A percentile compares a stretch with the other conserved stretches of the same genome.
Conservation (phyloP, 2,797 vertebrate genomes). For the Huso huso region DNA sequence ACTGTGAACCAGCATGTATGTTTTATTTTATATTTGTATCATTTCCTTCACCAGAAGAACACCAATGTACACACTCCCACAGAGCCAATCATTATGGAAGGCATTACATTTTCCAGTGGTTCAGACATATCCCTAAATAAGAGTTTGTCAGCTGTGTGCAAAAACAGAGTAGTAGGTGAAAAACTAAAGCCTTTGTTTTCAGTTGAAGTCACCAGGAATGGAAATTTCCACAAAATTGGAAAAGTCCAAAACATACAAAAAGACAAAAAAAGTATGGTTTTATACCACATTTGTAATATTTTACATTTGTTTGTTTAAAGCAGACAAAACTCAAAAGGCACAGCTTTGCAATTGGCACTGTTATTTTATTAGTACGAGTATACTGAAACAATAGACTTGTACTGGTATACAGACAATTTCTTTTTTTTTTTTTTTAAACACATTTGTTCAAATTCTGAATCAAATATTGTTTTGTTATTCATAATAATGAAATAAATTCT, state of each 20-base stretch:
- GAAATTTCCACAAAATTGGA: neutral
- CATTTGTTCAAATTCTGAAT: conserved; percentile 94
- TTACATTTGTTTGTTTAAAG: neutral
- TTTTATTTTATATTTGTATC: no score
- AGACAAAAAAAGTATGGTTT: neutral
- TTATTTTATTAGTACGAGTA: conserved; percentile 93
- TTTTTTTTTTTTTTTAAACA: conserved; percentile 66
- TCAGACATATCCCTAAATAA: no score
- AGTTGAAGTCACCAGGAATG: no score
- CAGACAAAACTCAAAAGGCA: conserved; percentile 29
- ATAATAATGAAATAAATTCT: conserved; percentile 93
- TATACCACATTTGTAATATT: neutral
- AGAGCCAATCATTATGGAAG: no score
- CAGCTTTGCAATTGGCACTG: conserved; percentile 76
- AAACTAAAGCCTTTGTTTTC: no score
- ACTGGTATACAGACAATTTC: conserved; percentile 90
- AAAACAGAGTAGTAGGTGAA: no score
- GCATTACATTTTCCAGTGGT: no score
- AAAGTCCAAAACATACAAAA: neutral
- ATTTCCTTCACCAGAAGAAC: no score
- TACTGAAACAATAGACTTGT: conserved; percentile 87
- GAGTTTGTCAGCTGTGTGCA: no score
- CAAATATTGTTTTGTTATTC: conserved; percentile 87
- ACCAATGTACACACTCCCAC: no score
- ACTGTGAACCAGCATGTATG: no score